Percentiles rank a stretch among this genome's conserved stretches.
phyloP scores from a whole-genome alignment of 2,888 invertebrate genomes.

The Eulithis testata region DNA sequence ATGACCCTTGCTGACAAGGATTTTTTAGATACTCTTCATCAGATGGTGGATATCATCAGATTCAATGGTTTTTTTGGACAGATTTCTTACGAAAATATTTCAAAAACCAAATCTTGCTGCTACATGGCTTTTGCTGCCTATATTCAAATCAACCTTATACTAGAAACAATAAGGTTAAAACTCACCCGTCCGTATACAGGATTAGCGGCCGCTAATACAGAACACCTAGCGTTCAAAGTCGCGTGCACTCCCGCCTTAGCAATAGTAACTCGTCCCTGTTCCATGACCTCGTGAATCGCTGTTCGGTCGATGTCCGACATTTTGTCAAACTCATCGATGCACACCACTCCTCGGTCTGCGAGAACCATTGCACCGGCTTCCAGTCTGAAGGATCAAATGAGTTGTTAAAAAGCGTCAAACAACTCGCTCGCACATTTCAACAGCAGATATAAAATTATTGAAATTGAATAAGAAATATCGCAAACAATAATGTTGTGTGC shows the following conservation, averaged over 20 bases:
- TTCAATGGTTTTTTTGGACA: too few relatives aligned
- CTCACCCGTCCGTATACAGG: constrained; percentile 90
- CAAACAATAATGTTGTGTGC: too few relatives aligned
- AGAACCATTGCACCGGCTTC: constrained; percentile 99
- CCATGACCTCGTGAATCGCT: constrained; percentile 99
- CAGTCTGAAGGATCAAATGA: constrained; percentile 77
- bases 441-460: too few relatives aligned
- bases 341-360: constrained; percentile 98
- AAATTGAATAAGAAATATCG: too few relatives aligned
- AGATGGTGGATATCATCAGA: too few relatives aligned
- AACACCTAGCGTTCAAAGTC: constrained; percentile 97
- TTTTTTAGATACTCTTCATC: too few relatives aligned
- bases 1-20: too few relatives aligned
- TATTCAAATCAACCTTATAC: too few relatives aligned
- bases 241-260: constrained; percentile 99
- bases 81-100: too few relatives aligned
- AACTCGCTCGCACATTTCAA: too few relatives aligned
- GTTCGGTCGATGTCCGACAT: constrained; percentile 99
- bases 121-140: too few relatives aligned
- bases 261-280: constrained; percentile 98
- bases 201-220: constrained; percentile 99
- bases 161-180: constrained; percentile 14
- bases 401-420: background rate
- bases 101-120: too few relatives aligned
- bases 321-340: constrained; percentile 99